Evolutionary conservation across 2,113 vertebrate genomes (phyloP), one percentile per base, ranked within the genome.

Genomic region (Artemisiospiza belli): DNA sequence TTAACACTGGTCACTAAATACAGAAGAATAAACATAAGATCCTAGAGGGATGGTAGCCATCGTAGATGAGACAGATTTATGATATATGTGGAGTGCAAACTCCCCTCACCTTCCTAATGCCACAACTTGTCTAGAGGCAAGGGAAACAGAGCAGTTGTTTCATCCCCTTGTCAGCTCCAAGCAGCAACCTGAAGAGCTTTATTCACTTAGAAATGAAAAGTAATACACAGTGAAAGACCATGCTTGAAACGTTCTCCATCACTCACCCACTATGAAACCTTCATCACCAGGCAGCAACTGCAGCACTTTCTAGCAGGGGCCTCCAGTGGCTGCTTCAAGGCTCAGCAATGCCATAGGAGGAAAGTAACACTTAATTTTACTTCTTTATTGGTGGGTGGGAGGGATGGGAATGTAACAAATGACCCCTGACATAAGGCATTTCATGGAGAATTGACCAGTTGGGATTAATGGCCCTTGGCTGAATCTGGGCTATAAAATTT

Each of bases 401-500:
- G 52, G 47, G 31, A 72, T 12, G 11, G 41, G 73, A 83, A 92
- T 72, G 64, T 95, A 93, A 96, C 82, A 95, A 96, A 96, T 82
- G 90, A 95, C 86, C 95, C 80, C 62, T 94, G 93, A 93, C 94
- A 94, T 37, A 84, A 91, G 63, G 94, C 94, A 96, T 93, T 96
- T 97, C 80, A 90, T 76, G 83, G 90, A 87, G 92, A 96, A 97
- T 95, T 96, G 96, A 97, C 95, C 95, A 94, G 76, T 90, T 61
- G 88, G 83, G 77, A 96, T 96, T 96, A 97, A 96, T 78, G 54
- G 80, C n/a, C 86, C 92, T 93, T 96, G 88, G 90, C 90, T 95
- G 83, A 83, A n/a, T 88, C 83, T 81, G 61, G 49, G 46, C 90
- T 75, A 87, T 95, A 94, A 97, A 90, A 92, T 89, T 92, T 97